Percentiles rank a stretch among this genome's conserved stretches.
Evolutionary conservation across 2,113 vertebrate species (phyloP).

Genomic region (Mirza zaza): DNA sequence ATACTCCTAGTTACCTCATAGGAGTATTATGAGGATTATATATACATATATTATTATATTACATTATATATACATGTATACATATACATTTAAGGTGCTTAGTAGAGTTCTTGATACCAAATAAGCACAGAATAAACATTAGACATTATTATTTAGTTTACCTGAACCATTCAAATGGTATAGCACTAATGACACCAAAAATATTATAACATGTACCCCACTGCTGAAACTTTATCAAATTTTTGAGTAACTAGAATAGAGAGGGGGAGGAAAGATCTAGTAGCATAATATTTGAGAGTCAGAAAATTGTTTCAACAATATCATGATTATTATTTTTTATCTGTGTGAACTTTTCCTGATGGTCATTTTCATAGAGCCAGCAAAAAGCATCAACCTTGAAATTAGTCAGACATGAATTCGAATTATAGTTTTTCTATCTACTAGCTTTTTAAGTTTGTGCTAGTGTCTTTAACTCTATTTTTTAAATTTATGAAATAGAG

Average conservation of each 20-base stretch:
- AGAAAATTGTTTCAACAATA: background rate
- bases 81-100: background rate
- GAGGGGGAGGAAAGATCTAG: background rate
- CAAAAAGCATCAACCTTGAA: background rate
- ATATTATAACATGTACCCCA: background rate
- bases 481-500: background rate
- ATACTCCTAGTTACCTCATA: background rate
- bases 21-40: background rate
- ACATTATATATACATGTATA: background rate
- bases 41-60: background rate
- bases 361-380: background rate
- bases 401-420: background rate
- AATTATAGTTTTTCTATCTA: background rate
- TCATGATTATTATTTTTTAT: background rate
- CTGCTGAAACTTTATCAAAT: background rate
- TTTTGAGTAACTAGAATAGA: background rate
- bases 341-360: background rate
- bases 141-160: background rate
- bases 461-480: background rate
- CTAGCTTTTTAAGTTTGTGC: background rate
- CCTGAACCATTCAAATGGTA: background rate
- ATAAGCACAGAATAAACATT: background rate
- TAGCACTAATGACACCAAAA: background rate
- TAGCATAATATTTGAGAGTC: background rate
- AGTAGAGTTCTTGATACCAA: background rate